Conservation (phyloP, 2,888 invertebrate species). For the Sphaerophoria taeniata region DNA sequence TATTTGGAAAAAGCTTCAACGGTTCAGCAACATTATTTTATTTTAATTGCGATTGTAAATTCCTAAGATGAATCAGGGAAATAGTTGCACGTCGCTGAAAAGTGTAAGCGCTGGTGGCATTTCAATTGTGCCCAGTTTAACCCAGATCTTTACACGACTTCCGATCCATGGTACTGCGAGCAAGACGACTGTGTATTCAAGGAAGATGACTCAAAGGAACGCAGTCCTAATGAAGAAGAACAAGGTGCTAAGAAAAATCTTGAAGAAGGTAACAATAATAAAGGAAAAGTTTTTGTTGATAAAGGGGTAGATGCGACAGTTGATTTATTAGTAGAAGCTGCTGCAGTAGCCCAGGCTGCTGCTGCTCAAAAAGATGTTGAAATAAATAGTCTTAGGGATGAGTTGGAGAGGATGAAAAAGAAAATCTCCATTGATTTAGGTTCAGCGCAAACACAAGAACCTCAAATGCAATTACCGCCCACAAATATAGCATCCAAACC, state of each 20-base stretch:
- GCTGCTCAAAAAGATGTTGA: background rate
- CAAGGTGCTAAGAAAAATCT: background rate
- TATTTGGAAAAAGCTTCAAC: too few species aligned
- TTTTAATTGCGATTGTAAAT: background rate
- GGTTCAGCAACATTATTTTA: constrained; percentile 24
- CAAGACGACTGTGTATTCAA: background rate
- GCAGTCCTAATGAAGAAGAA: background rate
- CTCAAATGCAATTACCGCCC: too few species aligned
- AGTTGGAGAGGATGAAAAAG: background rate
- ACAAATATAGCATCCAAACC: too few species aligned
- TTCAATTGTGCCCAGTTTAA: constrained; percentile 1
- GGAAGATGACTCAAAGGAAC: background rate
- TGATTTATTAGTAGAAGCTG: background rate
- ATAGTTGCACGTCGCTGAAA: background rate
- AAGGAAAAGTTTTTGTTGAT: too few species aligned
- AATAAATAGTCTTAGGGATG: background rate
- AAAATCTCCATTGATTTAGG: background rate
- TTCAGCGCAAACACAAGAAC: too few species aligned
- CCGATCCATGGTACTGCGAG: constrained; percentile 1
- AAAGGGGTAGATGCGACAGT: background rate
- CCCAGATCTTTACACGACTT: background rate
- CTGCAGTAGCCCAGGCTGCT: constrained; percentile 12
- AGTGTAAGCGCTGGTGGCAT: constrained; percentile 15
- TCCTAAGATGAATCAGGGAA: background rate
- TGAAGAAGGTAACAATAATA: background rate